Percentiles rank a stretch among this genome's conserved stretches.
Evolutionary conservation across 2,888 invertebrate species (phyloP).

Genomic region (Melanotus villosus): DNA sequence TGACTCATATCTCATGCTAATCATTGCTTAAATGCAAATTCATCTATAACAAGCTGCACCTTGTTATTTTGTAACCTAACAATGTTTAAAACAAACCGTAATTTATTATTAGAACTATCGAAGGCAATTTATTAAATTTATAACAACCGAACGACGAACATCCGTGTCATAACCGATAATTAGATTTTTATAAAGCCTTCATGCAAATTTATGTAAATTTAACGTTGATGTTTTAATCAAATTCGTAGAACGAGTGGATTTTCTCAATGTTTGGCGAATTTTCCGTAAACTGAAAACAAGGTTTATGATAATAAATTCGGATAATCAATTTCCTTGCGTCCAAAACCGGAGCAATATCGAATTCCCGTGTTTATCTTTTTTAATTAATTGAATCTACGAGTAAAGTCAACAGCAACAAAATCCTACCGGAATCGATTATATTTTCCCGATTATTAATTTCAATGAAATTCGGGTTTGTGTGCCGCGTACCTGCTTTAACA

Average conservation of each 20-base stretch:
- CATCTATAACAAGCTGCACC: conserved; percentile 5
- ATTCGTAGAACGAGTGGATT: too few relatives aligned
- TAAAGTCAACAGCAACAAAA: not conserved
- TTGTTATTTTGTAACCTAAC: not conserved
- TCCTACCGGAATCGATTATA: conserved; percentile 2
- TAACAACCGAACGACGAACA: too few relatives aligned
- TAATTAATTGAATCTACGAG: not conserved
- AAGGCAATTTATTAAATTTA: not conserved
- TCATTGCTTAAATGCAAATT: conserved; percentile 19
- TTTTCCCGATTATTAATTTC: conserved; percentile 23
- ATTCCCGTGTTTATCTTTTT: too few relatives aligned
- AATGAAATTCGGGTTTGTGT: conserved; percentile 2
- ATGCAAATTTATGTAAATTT: too few relatives aligned
- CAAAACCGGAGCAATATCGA: too few relatives aligned
- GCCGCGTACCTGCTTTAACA: conserved; percentile 16
- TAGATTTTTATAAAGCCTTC: not conserved
- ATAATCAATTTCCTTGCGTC: too few relatives aligned
- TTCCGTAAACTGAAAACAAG: too few relatives aligned
- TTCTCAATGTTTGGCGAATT: too few relatives aligned
- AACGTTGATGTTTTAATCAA: too few relatives aligned
- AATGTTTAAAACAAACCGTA: not conserved
- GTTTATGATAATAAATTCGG: too few relatives aligned
- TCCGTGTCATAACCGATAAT: too few relatives aligned
- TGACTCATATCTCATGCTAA: conserved; percentile 6
- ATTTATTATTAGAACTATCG: conserved; percentile 3